A percentile compares a stretch with the other conserved stretches of the same genome.
Evolutionary conservation across 2,113 vertebrate species (phyloP).

Genomic region (Phyllostomus hastatus): DNA sequence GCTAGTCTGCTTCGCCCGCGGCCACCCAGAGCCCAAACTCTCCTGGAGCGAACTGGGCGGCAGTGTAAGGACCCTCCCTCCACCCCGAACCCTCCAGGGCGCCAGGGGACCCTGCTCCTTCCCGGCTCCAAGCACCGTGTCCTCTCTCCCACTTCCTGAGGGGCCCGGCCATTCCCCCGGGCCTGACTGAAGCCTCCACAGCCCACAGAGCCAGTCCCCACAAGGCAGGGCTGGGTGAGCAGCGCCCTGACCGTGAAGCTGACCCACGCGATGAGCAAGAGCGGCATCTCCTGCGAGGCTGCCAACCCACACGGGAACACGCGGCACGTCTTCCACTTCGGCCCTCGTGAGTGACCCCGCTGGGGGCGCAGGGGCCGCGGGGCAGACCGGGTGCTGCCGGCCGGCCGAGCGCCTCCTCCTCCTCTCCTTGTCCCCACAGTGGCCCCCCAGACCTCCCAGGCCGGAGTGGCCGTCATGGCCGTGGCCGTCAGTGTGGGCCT

Average conservation of each 20-base stretch:
- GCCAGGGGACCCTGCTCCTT: not conserved
- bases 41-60: slow-evolving; percentile 78
- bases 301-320: slow-evolving; percentile 78
- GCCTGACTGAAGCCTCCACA: slow-evolving; percentile 26
- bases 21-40: slow-evolving; percentile 80
- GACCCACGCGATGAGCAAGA: slow-evolving; percentile 77
- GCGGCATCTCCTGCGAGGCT: slow-evolving; percentile 83
- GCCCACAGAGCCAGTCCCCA: not conserved
- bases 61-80: slow-evolving; percentile 61
- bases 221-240: slow-evolving; percentile 74
- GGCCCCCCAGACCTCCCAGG: slow-evolving; percentile 79
- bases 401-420: not conserved
- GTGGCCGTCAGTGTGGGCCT: slow-evolving; percentile 92
- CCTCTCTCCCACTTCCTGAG: not conserved
- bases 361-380: accelerated
- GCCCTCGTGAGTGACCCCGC: not conserved
- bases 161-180: not conserved
- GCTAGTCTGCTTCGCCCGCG: slow-evolving; percentile 77
- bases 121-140: accelerated
- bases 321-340: slow-evolving; percentile 71
- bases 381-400: accelerated
- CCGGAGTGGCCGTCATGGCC: slow-evolving; percentile 87
- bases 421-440: slow-evolving; percentile 71
- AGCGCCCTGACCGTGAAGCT: slow-evolving; percentile 83
- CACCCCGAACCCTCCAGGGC: not conserved